Evolutionary conservation across 2,113 vertebrate genomes (phyloP).

Genomic region (Garra rufa): DNA sequence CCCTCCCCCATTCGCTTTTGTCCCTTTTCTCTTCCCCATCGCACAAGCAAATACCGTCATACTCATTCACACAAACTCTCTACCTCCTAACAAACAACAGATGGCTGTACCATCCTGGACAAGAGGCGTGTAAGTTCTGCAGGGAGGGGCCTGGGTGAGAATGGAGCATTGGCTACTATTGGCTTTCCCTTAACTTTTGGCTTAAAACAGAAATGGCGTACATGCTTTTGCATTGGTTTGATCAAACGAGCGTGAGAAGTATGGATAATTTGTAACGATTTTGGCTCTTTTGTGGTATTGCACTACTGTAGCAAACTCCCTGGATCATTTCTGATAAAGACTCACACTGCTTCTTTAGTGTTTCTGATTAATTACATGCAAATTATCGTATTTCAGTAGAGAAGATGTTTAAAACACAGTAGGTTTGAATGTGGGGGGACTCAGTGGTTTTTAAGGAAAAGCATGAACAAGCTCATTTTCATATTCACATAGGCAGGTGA

Average conservation of each 20-base stretch:
- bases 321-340: neutral
- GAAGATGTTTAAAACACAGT: neutral
- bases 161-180: conserved; percentile 61
- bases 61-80: conserved; percentile 56
- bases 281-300: neutral
- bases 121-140: conserved; percentile 69
- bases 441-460: conserved; percentile 19
- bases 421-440: neutral
- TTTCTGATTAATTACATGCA: neutral
- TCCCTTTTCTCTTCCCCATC: conserved; percentile 46
- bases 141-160: conserved; percentile 52
- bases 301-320: neutral
- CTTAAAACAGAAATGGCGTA: neutral
- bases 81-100: conserved; percentile 80
- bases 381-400: neutral
- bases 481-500: conserved; percentile 10
- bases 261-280: neutral
- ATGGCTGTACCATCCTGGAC: conserved; percentile 76
- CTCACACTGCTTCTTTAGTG: neutral
- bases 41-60: conserved; percentile 50
- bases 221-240: neutral
- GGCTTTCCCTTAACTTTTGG: conserved; percentile 59
- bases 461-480: neutral
- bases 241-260: neutral
- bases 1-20: neutral